phyloP scores from a whole-genome alignment of 2,113 vertebrate genomes.

The Takifugu flavidus region DNA sequence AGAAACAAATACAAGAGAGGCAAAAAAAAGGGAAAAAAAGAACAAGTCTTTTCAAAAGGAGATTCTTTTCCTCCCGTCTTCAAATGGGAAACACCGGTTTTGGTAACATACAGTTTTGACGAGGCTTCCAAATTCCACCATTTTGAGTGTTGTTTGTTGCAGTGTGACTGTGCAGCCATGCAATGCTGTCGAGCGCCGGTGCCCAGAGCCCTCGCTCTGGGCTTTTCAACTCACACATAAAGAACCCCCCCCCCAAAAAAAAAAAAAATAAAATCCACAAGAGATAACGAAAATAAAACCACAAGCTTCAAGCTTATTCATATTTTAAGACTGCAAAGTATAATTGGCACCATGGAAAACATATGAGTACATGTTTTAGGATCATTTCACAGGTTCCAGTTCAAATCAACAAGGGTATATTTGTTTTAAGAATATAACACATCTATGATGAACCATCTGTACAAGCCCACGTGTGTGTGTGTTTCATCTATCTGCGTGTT shows the following conservation, averaged over 20 bases:
- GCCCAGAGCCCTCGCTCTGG: conserved; percentile 36
- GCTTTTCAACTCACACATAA: conserved; percentile 64
- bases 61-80: conserved; percentile 75
- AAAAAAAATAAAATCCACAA: conserved; percentile 51
- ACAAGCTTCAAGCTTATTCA: conserved; percentile 67
- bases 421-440: conserved; percentile 21
- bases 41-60: conserved; percentile 60
- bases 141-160: conserved; percentile 71
- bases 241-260: conserved; percentile 64
- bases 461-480: conserved; percentile 39
- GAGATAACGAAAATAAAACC: conserved; percentile 34
- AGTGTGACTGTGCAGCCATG: conserved; percentile 77
- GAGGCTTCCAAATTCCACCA: conserved; percentile 79
- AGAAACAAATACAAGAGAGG: conserved; percentile 84
- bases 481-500: conserved; percentile 34
- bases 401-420: conserved; percentile 47
- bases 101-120: conserved; percentile 84
- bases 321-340: conserved; percentile 67
- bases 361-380: conserved; percentile 51
- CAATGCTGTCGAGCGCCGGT: conserved; percentile 51
- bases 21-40: conserved; percentile 48
- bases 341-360: conserved; percentile 60
- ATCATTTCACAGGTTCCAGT: conserved; percentile 67
- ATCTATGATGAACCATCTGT: conserved; percentile 52
- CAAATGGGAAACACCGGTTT: conserved; percentile 80